Evolutionary conservation across 2,797 vertebrate genomes (phyloP).

Genomic region (Acanthornis magna): DNA sequence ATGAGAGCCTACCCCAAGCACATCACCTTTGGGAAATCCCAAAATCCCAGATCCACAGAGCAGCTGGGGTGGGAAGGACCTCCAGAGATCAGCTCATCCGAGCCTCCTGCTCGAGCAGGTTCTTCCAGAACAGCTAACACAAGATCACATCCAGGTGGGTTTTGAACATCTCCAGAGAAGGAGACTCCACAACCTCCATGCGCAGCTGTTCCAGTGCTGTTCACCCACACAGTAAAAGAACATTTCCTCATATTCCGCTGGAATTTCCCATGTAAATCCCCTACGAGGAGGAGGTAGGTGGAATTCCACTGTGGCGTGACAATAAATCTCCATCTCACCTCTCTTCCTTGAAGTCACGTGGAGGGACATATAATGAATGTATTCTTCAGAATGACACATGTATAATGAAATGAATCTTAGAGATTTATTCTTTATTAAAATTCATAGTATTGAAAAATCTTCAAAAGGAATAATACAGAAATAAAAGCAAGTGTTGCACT

Average conservation of each 20-base stretch:
- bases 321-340: not conserved
- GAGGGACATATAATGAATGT: accelerated
- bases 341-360: not conserved
- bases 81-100: not conserved
- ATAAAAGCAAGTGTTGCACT: not conserved
- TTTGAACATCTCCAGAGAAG: not conserved
- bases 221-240: not conserved
- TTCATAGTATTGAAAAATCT: not conserved
- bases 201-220: not conserved
- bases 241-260: not conserved
- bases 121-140: not conserved
- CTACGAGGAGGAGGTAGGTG: not conserved
- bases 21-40: not conserved
- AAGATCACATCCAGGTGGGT: not conserved
- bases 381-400: not conserved
- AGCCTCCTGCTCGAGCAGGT: not conserved
- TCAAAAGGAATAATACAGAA: not conserved
- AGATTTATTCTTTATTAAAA: not conserved
- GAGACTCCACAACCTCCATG: not conserved
- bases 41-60: not conserved
- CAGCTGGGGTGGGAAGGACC: not conserved
- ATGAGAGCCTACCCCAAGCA: accelerated
- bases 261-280: not conserved
- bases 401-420: not conserved
- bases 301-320: not conserved